Base-by-base conservation (phyloP, 2,797 vertebrate species). In the Poecilia gillii region DNA sequence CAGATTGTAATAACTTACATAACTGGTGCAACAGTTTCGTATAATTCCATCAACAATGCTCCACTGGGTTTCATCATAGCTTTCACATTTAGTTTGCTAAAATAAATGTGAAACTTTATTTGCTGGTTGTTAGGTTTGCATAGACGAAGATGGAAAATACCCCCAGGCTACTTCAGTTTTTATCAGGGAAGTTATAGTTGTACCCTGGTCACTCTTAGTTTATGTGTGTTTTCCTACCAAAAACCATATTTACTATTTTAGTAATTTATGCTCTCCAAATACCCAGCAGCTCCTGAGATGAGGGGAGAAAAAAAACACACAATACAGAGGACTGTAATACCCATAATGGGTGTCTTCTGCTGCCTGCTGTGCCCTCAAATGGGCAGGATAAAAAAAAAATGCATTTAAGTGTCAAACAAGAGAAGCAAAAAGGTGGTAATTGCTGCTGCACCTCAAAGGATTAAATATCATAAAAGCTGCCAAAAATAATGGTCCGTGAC, bases 1-100 rank as follows among this genome's bases (percentile, higher is more conserved):
- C 73, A 59, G 57, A 74, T 75, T 57, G 25, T 71, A 77, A 80
- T 76, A 79, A 75, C 46, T 84, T 72, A 81, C 81, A 81, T 55
- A 81, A 85, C 46, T 80, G 45, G 36, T 79, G 74, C 74, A 86
- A 85, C 31, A 20, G 2, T 84, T 89, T 76, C 71, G 73, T 20
- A 77, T 53, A 23, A 80, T 82, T 87, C 81, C 51, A 83, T 74
- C 47, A 28, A 53, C 45, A 79, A 51, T 74, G 59, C 62, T 74
- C 68, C 46, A 49, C 75, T 51, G 57, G 18, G 57, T 80, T 83
- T 80, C 41, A 75, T 80, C 33, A 31, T 72, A 72, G 28, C 49
- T 76, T 88, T 85, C 41, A 77, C 62, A 82, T 82, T 75, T 84
- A 76, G 18, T 81, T 83, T 79, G 28, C 33, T n/a, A 14, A 43